phyloP scores from a whole-genome alignment of 2,113 vertebrate genomes.

The Arvicanthis niloticus region DNA sequence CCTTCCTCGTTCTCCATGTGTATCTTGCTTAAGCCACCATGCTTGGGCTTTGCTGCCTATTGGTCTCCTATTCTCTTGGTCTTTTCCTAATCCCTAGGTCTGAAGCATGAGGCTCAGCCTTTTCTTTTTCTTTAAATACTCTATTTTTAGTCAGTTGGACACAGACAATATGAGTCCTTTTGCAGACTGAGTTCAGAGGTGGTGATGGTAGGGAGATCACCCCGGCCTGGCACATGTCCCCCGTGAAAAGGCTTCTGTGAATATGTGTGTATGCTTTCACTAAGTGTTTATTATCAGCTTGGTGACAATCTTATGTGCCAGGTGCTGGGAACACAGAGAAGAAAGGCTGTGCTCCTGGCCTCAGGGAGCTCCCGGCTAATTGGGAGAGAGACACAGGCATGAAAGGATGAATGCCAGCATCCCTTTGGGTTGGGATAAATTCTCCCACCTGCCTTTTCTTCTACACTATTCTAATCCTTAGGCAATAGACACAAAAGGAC shows the following conservation, averaged over 20 bases:
- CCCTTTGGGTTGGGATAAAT: constrained; percentile 25
- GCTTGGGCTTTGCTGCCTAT: neutral
- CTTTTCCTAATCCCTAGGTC: neutral
- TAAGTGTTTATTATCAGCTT: constrained; percentile 48
- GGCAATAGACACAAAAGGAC: neutral
- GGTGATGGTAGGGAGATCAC: neutral
- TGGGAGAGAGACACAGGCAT: neutral
- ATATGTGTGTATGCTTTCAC: constrained; percentile 38
- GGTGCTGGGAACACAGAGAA: neutral
- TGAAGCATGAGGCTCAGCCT: neutral
- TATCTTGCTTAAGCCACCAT: neutral
- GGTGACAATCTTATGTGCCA: neutral
- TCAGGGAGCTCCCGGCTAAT: constrained; percentile 34
- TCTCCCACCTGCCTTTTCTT: constrained; percentile 25
- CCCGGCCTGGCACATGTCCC: neutral
- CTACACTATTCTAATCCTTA: neutral
- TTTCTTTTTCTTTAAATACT: constrained; percentile 21
- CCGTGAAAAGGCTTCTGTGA: neutral
- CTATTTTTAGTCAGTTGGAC: neutral
- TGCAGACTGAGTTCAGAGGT: neutral
- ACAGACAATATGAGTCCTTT: neutral
- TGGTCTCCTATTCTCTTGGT: neutral
- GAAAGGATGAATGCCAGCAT: neutral
- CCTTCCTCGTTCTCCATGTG: neutral
- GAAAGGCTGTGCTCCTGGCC: constrained; percentile 5